A percentile compares a stretch with the other conserved stretches of the same genome.
Evolutionary conservation across 2,797 vertebrate species (phyloP).

Genomic region (Oceanodroma leucorhoa): DNA sequence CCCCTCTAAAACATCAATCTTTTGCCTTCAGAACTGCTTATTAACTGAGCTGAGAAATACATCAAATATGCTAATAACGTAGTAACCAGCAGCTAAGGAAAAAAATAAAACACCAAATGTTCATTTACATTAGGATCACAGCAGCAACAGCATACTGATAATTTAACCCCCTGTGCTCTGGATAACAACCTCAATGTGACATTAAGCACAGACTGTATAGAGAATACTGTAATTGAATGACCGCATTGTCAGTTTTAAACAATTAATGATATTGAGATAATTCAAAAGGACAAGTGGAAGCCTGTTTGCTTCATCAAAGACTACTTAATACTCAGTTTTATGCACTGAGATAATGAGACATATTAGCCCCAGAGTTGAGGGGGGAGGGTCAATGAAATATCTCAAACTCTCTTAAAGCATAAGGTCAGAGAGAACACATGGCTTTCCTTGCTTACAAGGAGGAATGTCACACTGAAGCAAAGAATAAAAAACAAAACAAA

Average conservation of each 20-base stretch:
- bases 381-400: background rate
- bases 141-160: conserved; percentile 48
- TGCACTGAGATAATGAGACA: conserved; percentile 53
- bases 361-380: background rate
- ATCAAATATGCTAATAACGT: conserved; percentile 72
- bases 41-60: conserved; percentile 66
- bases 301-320: conserved; percentile 51
- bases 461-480: background rate
- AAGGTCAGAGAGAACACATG: conserved; percentile 4
- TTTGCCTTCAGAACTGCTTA: conserved; percentile 62
- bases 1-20: conserved; percentile 57
- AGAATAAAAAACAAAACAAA: background rate
- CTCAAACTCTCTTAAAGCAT: background rate
- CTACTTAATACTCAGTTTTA: conserved; percentile 64
- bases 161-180: conserved; percentile 65
- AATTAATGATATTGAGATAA: conserved; percentile 62
- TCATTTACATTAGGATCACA: conserved; percentile 69
- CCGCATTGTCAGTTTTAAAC: conserved; percentile 41
- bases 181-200: conserved; percentile 23
- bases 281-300: conserved; percentile 58
- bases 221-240: background rate
- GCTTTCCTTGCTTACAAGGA: background rate
- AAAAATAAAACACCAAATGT: conserved; percentile 51
- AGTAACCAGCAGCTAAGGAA: conserved; percentile 61
- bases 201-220: background rate